Conservation (phyloP, 1,140 invertebrate genomes). For the Centruroides sculpturatus region DNA sequence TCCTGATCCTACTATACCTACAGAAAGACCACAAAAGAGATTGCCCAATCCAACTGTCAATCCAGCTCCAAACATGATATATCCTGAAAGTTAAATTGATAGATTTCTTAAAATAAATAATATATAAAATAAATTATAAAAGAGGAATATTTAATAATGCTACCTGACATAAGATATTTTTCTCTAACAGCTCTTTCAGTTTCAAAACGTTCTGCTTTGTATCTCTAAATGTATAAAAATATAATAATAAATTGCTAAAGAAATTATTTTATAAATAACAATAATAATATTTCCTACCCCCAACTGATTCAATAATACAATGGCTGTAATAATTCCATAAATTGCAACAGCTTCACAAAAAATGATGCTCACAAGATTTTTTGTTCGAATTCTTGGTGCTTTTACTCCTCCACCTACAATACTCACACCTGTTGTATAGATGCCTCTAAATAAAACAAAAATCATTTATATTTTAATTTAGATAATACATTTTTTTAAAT, state of each 20-base stretch:
- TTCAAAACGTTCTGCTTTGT: background rate
- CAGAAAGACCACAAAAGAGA: constrained; percentile 86
- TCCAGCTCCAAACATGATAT: constrained; percentile 90
- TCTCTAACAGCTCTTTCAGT: too few relatives aligned
- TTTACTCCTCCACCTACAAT: constrained; percentile 97
- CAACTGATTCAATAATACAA: constrained; percentile 76
- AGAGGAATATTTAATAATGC: too few relatives aligned
- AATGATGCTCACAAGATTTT: constrained; percentile 98
- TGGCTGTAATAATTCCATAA: constrained; percentile 96
- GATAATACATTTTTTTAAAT: too few relatives aligned
- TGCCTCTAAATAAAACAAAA: constrained; percentile 45
- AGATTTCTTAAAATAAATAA: background rate
- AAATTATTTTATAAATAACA: background rate
- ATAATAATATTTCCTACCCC: constrained; percentile 33
- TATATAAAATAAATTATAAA: background rate
- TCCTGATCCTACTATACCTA: constrained; percentile 88
- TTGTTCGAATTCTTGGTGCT: constrained; percentile 96
- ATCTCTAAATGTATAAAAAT: background rate
- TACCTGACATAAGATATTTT: too few relatives aligned
- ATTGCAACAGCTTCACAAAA: constrained; percentile 99
- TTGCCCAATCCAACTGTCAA: constrained; percentile 86
- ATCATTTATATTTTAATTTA: too few relatives aligned
- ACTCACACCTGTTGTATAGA: constrained; percentile 88
- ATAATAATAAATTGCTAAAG: background rate
- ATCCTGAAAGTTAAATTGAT: constrained; percentile 38